A percentile compares a stretch with the other conserved stretches of the same genome.
These are phyloP conservation scores for Cydia fagiglandana DNA, from an alignment of 1,140 invertebrate species.

Conservation along the genomic window DNA sequence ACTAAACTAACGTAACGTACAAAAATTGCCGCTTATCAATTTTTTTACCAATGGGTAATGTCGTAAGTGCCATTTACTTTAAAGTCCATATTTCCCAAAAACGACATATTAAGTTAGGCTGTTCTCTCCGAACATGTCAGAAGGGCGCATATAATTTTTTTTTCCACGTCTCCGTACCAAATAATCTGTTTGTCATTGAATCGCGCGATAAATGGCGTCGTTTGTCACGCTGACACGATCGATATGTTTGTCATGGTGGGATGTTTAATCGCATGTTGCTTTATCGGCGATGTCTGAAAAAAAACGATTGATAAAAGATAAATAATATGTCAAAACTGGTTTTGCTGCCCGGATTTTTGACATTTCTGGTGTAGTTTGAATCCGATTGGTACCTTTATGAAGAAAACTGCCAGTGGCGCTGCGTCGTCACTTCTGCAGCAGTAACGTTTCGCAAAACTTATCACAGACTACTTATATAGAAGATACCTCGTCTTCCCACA, in stretches of 20 bases:
- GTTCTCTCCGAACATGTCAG: neutral
- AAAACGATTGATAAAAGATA: neutral
- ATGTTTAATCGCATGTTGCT: neutral
- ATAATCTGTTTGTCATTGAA: conserved; percentile 30
- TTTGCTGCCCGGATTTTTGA: too few species aligned
- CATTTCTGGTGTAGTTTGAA: too few species aligned
- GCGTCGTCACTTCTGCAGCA: too few species aligned
- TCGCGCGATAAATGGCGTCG: conserved; percentile 12
- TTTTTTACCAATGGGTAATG: neutral
- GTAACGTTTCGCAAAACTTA: too few species aligned
- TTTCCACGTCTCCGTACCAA: conserved; percentile 16
- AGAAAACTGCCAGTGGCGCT: too few species aligned
- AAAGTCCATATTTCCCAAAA: neutral
- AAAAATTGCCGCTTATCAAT: neutral
- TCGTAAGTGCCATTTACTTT: neutral
- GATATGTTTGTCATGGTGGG: neutral
- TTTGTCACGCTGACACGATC: neutral
- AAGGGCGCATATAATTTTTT: conserved; percentile 20
- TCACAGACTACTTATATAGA: too few species aligned
- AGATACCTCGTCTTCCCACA: neutral
- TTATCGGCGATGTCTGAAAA: neutral
- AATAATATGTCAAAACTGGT: neutral
- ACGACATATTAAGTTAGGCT: neutral
- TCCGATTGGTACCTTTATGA: too few species aligned
- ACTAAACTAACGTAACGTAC: neutral